Conservation (phyloP, 2,888 invertebrate genomes). For the Salticus scenicus region DNA sequence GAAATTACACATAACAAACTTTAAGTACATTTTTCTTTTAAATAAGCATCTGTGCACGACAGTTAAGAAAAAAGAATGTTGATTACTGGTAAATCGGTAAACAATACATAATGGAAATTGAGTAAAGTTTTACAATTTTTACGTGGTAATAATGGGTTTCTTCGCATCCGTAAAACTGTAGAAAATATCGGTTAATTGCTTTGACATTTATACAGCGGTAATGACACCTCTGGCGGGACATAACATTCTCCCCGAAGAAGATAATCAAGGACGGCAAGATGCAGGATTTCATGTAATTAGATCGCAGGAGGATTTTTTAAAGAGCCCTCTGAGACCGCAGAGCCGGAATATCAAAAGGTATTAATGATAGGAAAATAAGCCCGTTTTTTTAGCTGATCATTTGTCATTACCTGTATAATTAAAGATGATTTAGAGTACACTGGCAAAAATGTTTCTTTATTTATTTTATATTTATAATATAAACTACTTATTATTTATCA, state of each 20-base stretch:
- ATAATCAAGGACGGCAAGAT: not conserved
- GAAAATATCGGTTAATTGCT: not conserved
- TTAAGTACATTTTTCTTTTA: too few species aligned
- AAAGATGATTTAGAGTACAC: not conserved
- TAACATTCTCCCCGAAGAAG: not conserved
- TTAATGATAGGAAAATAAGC: not conserved
- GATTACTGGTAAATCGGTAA: too few species aligned
- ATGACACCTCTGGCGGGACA: not conserved
- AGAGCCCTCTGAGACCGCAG: not conserved
- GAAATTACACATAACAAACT: too few species aligned
- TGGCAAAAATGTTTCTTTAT: too few species aligned
- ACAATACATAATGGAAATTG: too few species aligned
- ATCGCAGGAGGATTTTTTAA: conserved; percentile 1
- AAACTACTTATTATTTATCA: too few species aligned
- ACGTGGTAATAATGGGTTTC: too few species aligned
- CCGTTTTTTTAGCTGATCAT: not conserved
- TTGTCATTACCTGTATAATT: not conserved
- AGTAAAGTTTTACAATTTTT: too few species aligned
- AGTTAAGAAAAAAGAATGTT: too few species aligned
- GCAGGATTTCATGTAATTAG: not conserved
- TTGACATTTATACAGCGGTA: not conserved
- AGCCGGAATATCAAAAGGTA: not conserved
- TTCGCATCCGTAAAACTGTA: not conserved
- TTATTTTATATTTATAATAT: too few species aligned
- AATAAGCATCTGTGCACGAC: too few species aligned